Conservation (phyloP, 2,113 vertebrate genomes). For the Eclectus roratus region DNA sequence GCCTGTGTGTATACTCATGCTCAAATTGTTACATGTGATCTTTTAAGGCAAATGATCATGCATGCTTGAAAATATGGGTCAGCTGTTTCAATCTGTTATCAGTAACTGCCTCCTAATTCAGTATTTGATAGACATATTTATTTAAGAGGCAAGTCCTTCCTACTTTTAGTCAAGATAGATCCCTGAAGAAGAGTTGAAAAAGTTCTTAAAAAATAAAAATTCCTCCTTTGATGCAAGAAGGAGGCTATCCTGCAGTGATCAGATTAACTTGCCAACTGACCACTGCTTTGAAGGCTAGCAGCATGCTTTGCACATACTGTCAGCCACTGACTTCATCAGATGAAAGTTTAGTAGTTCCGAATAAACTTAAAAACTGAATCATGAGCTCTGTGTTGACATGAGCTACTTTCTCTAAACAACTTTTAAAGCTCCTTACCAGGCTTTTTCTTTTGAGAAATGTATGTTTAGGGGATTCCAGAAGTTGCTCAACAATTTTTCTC, state of each 20-base stretch:
- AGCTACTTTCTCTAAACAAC: slow-evolving; percentile 1
- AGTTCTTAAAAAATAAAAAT: slow-evolving; percentile 1
- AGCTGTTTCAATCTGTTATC: not conserved
- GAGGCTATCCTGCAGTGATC: slow-evolving; percentile 64
- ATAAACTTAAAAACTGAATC: slow-evolving; percentile 53
- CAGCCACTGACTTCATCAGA: slow-evolving; percentile 55
- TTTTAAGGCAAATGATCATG: not conserved
- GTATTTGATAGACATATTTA: slow-evolving; percentile 54
- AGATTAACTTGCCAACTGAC: slow-evolving; percentile 63
- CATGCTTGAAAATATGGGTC: not conserved
- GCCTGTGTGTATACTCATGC: not conserved
- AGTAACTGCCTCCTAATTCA: slow-evolving; percentile 16
- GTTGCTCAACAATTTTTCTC: not conserved
- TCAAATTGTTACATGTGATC: not conserved
- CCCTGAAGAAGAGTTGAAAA: slow-evolving; percentile 7
- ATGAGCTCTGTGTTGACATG: slow-evolving; percentile 6
- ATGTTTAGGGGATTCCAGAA: not conserved
- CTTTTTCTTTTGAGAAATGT: not conserved
- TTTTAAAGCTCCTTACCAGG: not conserved
- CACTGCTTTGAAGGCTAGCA: slow-evolving; percentile 57
- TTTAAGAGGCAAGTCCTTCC: not conserved
- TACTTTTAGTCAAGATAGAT: slow-evolving; percentile 52
- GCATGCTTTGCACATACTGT: slow-evolving; percentile 34
- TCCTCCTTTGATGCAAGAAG: slow-evolving; percentile 69
- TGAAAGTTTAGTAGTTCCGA: slow-evolving; percentile 53